phyloP scores from a whole-genome alignment of 2,797 vertebrate genomes.

The Cossypha caffra region DNA sequence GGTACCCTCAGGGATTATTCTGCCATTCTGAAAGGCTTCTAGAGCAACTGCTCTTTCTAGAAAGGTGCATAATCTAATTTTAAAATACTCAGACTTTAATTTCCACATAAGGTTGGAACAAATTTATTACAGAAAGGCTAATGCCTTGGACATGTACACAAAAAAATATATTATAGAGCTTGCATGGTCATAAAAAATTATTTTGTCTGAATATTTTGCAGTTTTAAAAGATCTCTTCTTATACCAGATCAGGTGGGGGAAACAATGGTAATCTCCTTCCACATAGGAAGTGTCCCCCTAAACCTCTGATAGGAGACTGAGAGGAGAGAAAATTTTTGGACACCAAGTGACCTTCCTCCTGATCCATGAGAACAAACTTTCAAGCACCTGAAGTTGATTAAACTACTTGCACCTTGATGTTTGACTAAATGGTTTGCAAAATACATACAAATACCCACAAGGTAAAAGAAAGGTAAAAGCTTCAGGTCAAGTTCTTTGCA shows the following conservation, averaged over 20 bases:
- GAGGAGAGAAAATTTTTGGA: background rate
- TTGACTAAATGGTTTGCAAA: background rate
- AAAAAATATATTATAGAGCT: background rate
- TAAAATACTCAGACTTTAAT: background rate
- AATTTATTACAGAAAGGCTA: background rate
- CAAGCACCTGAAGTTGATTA: background rate
- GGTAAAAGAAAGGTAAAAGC: background rate
- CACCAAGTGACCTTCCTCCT: background rate
- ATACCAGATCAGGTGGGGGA: background rate
- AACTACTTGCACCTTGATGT: background rate
- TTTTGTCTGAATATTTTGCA: background rate
- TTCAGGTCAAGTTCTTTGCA: background rate
- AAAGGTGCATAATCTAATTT: background rate
- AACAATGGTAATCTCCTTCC: background rate
- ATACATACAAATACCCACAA: background rate
- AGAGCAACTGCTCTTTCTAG: background rate
- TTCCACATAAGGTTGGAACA: background rate
- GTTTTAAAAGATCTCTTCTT: background rate
- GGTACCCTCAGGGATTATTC: background rate
- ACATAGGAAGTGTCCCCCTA: background rate
- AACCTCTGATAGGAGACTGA: background rate
- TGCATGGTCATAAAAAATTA: background rate
- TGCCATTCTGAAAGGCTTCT: background rate
- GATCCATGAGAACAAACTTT: background rate
- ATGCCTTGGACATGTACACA: background rate